Evolutionary conservation across 2,113 vertebrate species (phyloP).

Genomic region (Oplegnathus fasciatus): DNA sequence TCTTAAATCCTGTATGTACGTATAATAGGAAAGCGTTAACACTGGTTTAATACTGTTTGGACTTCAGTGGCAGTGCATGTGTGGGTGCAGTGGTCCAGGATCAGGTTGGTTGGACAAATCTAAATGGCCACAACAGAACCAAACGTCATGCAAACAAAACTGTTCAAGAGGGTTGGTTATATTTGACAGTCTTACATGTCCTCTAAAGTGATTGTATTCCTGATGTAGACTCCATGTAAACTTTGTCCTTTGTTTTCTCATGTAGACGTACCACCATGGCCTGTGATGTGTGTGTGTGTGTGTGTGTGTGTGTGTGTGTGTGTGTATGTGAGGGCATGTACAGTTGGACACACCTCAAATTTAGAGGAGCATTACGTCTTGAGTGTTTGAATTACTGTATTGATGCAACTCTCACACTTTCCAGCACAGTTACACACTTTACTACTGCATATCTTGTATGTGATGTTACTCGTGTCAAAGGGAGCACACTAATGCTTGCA

Average conservation of each 20-base stretch:
- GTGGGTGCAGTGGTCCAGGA: not conserved
- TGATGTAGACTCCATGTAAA: slow-evolving; percentile 32
- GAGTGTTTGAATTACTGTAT: slow-evolving; percentile 36
- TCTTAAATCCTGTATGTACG: slow-evolving; percentile 28
- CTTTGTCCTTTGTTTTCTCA: slow-evolving; percentile 36
- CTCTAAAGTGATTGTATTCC: slow-evolving; percentile 40
- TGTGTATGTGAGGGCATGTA: not conserved
- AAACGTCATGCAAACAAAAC: slow-evolving; percentile 40
- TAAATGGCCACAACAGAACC: slow-evolving; percentile 1
- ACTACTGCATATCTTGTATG: slow-evolving; percentile 50
- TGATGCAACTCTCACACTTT: slow-evolving; percentile 36
- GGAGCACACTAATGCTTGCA: slow-evolving; percentile 43
- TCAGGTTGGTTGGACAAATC: not conserved
- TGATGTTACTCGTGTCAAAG: slow-evolving; percentile 44
- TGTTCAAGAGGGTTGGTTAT: not conserved
- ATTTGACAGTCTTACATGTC: slow-evolving; percentile 31
- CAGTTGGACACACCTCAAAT: slow-evolving; percentile 6
- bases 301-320: not conserved
- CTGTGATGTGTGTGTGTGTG: slow-evolving; percentile 18
- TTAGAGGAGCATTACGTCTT: slow-evolving; percentile 14
- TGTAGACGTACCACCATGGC: slow-evolving; percentile 31
- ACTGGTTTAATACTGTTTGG: slow-evolving; percentile 31
- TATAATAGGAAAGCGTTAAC: slow-evolving; percentile 24
- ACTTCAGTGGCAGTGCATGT: not conserved
- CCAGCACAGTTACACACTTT: slow-evolving; percentile 43